Percentiles rank a stretch among this genome's conserved stretches.
Conservation (phyloP, 64 coral and sea anemone genomes). For the Actinia tenebrosa region DNA sequence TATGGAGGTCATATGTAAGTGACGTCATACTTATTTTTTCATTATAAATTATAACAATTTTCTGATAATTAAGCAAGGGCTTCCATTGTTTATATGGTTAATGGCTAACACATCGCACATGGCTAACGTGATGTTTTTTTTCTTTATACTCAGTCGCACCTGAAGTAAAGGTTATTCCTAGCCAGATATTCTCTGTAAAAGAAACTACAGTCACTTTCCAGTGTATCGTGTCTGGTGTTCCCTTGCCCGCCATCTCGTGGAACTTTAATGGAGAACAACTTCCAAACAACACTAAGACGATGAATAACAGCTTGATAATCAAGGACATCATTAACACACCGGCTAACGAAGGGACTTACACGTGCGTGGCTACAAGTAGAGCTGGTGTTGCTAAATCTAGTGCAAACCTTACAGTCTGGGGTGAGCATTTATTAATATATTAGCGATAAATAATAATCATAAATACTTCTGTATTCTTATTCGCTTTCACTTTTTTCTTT, state of each 20-base stretch:
- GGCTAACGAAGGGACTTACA: slow-evolving; percentile 38
- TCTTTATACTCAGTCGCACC: neutral
- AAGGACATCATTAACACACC: slow-evolving; percentile 20
- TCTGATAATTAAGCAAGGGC: too few species aligned
- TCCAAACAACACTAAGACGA: neutral
- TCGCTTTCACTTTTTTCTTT: neutral
- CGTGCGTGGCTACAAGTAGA: slow-evolving; percentile 24
- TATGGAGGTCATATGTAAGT: slow-evolving; percentile 58
- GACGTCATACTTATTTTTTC: neutral
- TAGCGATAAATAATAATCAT: too few species aligned
- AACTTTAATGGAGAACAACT: neutral
- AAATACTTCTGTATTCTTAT: too few species aligned
- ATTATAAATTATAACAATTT: too few species aligned
- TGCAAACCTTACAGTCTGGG: slow-evolving; percentile 35
- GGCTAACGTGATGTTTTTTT: neutral
- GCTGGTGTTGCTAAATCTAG: slow-evolving; percentile 19
- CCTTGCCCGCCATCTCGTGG: slow-evolving; percentile 35
- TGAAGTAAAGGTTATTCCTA: neutral
- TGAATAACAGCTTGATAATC: slow-evolving; percentile 18
- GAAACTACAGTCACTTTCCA: slow-evolving; percentile 22
- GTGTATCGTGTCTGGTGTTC: slow-evolving; percentile 25
- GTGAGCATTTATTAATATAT: slow-evolving; percentile 3
- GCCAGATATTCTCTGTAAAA: neutral
- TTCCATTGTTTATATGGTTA: too few species aligned
- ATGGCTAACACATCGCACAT: too few species aligned